Base-by-base conservation (phyloP, 1,140 invertebrate species). In the Holotrichia oblita region DNA sequence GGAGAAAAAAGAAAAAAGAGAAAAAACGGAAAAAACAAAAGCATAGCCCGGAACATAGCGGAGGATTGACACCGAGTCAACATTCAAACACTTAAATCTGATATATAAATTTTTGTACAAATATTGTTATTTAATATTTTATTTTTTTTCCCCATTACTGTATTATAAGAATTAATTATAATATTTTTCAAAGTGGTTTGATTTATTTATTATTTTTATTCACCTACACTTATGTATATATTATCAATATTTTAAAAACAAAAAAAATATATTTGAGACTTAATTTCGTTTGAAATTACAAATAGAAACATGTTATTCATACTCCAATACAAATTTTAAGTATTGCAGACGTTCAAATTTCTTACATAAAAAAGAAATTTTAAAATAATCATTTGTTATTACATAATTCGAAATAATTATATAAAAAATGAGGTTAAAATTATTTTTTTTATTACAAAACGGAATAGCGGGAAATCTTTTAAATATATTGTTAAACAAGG, bases 11-110 rank as follows among this genome's bases (percentile, higher is more conserved):
- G 83, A 98, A 98, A 91, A 98, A 98, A 88, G 96, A 98, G 84
- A 97, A 98, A 87, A 97, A 98, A 83, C 91, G 96, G 78, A 97
- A 97, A 91, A 97, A 96, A 87, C 95, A 97, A 84, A 96, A 96
- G n/a, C 96, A 97, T 84, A 97, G 95, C 85, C 96, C 0, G 0
- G 96, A 97, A 85, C 95, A 96, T 83, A 91, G 93, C 4, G 90
- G 90, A 61, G 90, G 91, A 48, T 87, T 93, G 69, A 94, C 93
- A 48, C 93, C 93, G 2, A 93, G 89, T 81, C 93, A 94, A 84
- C 93, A 94, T 85, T 90, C 92, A 61, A 90, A 88, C 81, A 89
- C 88, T 85, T 90, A 88, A 90, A 88, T 20, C 14, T 42, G 4
- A 41, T 40, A 59, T 79, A 48, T 27, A n/a, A n/a, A 41, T 64